These are phyloP conservation scores for Neocloeon triangulifer DNA, from an alignment of 1,140 invertebrate species.

Conservation along the genomic window DNA sequence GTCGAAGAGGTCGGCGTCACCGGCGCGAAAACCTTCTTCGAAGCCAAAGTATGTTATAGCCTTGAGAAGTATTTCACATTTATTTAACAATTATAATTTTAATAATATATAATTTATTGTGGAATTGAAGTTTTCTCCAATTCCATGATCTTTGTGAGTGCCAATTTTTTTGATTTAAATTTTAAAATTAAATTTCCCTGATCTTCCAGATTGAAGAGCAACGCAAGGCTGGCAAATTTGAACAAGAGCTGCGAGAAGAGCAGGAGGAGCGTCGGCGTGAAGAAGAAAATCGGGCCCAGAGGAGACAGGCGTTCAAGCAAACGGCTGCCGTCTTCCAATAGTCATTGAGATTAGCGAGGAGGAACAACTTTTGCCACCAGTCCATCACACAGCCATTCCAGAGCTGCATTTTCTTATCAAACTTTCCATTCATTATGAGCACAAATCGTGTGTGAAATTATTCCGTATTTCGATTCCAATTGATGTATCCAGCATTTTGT, in stretches of 20 bases:
- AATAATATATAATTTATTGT: no score
- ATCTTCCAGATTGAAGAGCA: constrained; percentile 57
- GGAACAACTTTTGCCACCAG: no score
- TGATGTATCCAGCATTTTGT: no score
- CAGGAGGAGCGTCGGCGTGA: constrained; percentile 59
- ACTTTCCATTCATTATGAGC: no score
- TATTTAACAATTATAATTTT: no score
- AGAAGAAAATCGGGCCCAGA: constrained; percentile 50
- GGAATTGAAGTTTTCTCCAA: not conserved
- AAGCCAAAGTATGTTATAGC: constrained; percentile 53
- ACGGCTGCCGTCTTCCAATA: constrained; percentile 58
- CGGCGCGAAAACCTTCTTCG: constrained; percentile 76
- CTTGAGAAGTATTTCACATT: no score
- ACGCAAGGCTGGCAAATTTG: constrained; percentile 56
- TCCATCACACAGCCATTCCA: no score
- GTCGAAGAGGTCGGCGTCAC: constrained; percentile 73
- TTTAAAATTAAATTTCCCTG: constrained; percentile 4
- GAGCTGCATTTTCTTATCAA: no score
- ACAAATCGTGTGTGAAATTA: no score
- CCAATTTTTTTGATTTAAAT: constrained; percentile 1
- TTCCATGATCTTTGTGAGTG: not conserved
- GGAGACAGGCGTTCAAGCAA: constrained; percentile 56
- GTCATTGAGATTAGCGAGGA: no score
- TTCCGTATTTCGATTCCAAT: no score
- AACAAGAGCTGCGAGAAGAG: constrained; percentile 65